Percentiles rank a stretch among this genome's conserved stretches.
phyloP scores from a whole-genome alignment of 2,888 invertebrate genomes.

The Scrobipalpa atriplicella region DNA sequence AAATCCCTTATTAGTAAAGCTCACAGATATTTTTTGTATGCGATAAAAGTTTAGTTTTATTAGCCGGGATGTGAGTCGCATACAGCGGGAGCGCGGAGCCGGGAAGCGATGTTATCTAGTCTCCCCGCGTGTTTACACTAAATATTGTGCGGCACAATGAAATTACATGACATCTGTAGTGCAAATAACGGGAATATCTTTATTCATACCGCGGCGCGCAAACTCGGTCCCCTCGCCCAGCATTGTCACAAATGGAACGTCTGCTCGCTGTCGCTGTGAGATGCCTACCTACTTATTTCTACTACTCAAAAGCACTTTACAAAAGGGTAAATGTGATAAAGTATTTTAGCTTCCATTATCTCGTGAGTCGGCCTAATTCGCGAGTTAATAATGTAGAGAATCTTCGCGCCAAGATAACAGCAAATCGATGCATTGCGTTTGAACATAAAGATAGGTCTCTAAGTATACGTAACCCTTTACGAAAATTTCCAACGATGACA shows the following conservation, averaged over 20 bases:
- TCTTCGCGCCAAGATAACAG: slow-evolving; percentile 6
- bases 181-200: slow-evolving; percentile 83
- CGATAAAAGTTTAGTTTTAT: slow-evolving; percentile 71
- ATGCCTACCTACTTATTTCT: slow-evolving; percentile 14
- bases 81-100: slow-evolving; percentile 47
- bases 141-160: slow-evolving; percentile 81
- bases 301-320: slow-evolving; percentile 3
- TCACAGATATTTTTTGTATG: slow-evolving; percentile 57
- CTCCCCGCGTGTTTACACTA: slow-evolving; percentile 80
- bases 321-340: slow-evolving; percentile 5
- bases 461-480: not conserved
- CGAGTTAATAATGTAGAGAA: not conserved
- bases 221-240: slow-evolving; percentile 72
- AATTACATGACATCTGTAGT: slow-evolving; percentile 83
- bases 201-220: slow-evolving; percentile 78
- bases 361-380: slow-evolving; percentile 2
- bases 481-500: not conserved
- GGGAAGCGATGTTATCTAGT: slow-evolving; percentile 71
- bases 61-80: slow-evolving; percentile 59
- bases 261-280: slow-evolving; percentile 67
- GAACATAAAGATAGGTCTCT: not conserved
- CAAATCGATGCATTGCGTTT: not conserved
- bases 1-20: slow-evolving; percentile 69
- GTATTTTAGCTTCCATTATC: slow-evolving; percentile 5
- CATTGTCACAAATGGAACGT: slow-evolving; percentile 67